Conservation (phyloP, 2,888 invertebrate species). For the Argyra leucocephala region DNA sequence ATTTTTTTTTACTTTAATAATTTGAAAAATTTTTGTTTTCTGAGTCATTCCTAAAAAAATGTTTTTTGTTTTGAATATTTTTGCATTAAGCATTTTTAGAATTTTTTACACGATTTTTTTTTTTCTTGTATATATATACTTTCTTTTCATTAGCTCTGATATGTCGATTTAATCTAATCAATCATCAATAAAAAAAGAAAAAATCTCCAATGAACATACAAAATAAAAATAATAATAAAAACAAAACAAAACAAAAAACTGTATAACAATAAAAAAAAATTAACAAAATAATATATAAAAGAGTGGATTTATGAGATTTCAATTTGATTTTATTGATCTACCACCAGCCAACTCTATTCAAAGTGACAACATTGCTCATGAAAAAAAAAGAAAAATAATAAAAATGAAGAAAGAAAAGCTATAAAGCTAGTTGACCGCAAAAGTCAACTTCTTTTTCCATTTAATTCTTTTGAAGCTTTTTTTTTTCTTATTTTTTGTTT, state of each 20-base stretch:
- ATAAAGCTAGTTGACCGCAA: constrained; percentile 3
- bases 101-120: too few relatives aligned
- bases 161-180: neutral
- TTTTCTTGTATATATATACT: too few relatives aligned
- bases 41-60: too few relatives aligned
- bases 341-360: neutral
- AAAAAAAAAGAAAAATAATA: neutral
- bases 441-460: neutral
- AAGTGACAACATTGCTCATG: neutral
- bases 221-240: neutral
- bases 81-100: too few relatives aligned
- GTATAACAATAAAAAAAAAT: neutral
- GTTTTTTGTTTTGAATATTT: too few relatives aligned
- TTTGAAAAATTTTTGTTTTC: too few relatives aligned
- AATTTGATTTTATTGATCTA: neutral
- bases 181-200: neutral
- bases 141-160: neutral
- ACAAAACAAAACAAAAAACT: neutral
- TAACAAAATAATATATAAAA: constrained; percentile 6
- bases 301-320: constrained; percentile 4
- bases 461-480: neutral
- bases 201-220: neutral
- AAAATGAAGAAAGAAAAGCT: neutral
- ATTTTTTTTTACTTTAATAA: too few relatives aligned
- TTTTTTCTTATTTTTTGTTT: neutral